These are phyloP conservation scores for Heliconius eleuchia DNA, from an alignment of 1,140 invertebrate genomes.

Conservation along the genomic window DNA sequence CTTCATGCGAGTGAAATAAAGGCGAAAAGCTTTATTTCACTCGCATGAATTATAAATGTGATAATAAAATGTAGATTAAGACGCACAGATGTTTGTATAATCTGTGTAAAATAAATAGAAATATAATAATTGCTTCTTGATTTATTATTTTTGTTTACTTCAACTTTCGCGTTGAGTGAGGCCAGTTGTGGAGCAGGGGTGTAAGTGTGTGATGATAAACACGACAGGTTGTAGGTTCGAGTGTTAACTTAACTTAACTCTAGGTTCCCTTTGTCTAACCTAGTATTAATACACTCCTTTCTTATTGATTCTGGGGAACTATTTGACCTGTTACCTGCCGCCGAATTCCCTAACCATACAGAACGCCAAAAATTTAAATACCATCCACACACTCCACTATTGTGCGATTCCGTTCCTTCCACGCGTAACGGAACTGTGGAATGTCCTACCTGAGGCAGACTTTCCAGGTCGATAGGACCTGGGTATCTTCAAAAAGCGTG, in stretches of 20 bases:
- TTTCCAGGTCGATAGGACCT: too few species aligned
- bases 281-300: too few species aligned
- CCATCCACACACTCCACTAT: too few species aligned
- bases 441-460: too few species aligned
- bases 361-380: too few species aligned
- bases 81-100: background rate
- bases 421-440: too few species aligned
- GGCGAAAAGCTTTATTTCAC: background rate
- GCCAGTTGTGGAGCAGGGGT: background rate
- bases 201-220: background rate
- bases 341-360: too few species aligned
- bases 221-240: background rate
- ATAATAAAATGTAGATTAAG: background rate
- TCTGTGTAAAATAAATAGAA: background rate
- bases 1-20: background rate
- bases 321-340: too few species aligned
- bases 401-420: too few species aligned
- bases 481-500: too few species aligned
- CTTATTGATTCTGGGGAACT: too few species aligned
- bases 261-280: too few species aligned
- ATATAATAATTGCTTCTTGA: background rate
- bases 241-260: background rate
- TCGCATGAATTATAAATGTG: background rate
- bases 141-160: background rate
- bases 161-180: background rate